Conservation (phyloP, 2,113 vertebrate species). For the Bambusicola thoracicus region DNA sequence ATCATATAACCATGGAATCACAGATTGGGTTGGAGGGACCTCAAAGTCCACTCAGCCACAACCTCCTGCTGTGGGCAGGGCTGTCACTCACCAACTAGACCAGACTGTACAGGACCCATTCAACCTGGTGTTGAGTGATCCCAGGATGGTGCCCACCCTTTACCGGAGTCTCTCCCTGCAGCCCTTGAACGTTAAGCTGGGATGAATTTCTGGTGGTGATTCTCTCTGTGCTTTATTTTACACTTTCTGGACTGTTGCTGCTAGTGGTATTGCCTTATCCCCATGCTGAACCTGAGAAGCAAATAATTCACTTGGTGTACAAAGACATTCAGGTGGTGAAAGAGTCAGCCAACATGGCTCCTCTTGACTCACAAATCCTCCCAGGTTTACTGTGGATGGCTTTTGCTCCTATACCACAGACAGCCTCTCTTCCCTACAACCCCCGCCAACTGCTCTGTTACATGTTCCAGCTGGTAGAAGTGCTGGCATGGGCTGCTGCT, state of each 20-base stretch:
- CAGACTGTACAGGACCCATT: too few species aligned
- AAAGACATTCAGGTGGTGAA: background rate
- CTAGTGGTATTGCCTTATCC: background rate
- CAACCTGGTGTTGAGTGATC: background rate
- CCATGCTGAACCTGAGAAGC: background rate
- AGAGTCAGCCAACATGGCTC: too few species aligned
- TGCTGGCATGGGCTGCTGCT: accelerated
- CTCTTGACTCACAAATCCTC: background rate
- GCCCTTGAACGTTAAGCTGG: background rate
- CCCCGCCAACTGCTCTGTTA: background rate
- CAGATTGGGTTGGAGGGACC: background rate
- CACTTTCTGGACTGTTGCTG: background rate
- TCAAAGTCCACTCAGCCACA: background rate
- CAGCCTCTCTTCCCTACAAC: background rate
- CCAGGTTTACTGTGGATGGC: background rate
- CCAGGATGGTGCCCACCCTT: background rate
- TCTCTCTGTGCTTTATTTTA: background rate
- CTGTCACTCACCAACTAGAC: background rate
- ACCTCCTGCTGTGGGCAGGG: background rate
- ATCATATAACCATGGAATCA: background rate
- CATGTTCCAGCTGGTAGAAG: background rate
- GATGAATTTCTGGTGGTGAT: background rate
- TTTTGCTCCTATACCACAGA: background rate
- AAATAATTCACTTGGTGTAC: background rate
- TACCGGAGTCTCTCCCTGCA: background rate